These are phyloP conservation scores for Noctuana brunneofusca DNA, from an alignment of 2,888 invertebrate species.

Conservation along the genomic window DNA sequence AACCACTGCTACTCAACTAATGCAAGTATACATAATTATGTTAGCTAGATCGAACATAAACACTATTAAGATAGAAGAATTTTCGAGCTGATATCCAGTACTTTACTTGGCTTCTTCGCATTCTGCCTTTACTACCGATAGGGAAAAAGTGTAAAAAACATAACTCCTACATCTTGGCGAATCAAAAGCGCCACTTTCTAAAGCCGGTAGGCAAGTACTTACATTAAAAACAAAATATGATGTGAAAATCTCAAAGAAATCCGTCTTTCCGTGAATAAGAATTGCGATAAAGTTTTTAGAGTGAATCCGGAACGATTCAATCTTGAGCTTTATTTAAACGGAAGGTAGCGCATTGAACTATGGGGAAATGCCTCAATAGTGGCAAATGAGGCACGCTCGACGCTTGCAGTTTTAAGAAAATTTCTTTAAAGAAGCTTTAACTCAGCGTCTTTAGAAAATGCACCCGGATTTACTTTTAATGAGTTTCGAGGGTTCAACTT, in stretches of 20 bases:
- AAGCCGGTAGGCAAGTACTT: too few relatives aligned
- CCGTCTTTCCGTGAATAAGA: conserved; percentile 36
- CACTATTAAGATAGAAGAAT: too few relatives aligned
- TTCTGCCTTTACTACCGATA: background rate
- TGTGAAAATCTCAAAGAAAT: conserved; percentile 33
- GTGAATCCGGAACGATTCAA: conserved; percentile 57
- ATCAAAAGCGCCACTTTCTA: conserved; percentile 24
- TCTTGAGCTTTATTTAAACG: conserved; percentile 64
- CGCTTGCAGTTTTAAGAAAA: conserved; percentile 74
- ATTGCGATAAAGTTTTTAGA: conserved; percentile 43
- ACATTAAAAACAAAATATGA: conserved; percentile 34
- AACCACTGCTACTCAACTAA: too few relatives aligned
- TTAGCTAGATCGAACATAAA: too few relatives aligned
- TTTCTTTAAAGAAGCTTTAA: conserved; percentile 73
- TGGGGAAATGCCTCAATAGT: conserved; percentile 70
- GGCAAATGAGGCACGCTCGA: conserved; percentile 77
- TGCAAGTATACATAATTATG: too few relatives aligned
- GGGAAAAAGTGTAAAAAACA: conserved; percentile 2
- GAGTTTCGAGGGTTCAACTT: conserved; percentile 77
- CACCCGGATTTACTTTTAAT: conserved; percentile 81
- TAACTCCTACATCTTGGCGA: conserved; percentile 1
- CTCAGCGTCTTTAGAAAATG: conserved; percentile 79
- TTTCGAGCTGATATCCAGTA: background rate
- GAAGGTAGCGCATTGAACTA: conserved; percentile 62
- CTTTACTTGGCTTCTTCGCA: background rate